Conservation (phyloP, 1,140 invertebrate genomes). For the Paraescarpia echinospica region DNA sequence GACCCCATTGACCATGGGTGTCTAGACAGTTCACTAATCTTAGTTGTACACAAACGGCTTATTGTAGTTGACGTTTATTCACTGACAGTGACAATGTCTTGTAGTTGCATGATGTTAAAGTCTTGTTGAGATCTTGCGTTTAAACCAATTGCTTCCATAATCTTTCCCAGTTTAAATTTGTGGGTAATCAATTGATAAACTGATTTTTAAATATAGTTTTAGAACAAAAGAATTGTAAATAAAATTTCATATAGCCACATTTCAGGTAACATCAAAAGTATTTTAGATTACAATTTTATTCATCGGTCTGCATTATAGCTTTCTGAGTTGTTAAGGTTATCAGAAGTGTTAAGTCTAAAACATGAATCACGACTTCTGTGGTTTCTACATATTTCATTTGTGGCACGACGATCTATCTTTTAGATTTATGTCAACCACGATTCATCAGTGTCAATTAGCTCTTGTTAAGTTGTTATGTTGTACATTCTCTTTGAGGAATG, state of each 20-base stretch:
- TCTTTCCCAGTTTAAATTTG: not conserved
- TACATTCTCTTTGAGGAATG: not conserved
- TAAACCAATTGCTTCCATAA: not conserved
- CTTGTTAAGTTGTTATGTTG: not conserved
- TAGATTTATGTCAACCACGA: not conserved
- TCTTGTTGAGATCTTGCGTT: no score
- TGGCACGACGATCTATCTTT: not conserved
- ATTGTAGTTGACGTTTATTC: not conserved
- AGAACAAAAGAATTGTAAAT: no score
- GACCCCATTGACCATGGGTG: not conserved
- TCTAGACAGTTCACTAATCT: not conserved
- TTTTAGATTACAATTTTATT: no score
- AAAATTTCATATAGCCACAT: no score
- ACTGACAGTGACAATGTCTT: not conserved
- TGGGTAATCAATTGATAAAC: not conserved
- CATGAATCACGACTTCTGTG: not conserved
- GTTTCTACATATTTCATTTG: not conserved
- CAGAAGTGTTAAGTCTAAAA: not conserved
- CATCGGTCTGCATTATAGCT: not conserved
- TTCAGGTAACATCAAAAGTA: no score
- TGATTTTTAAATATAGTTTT: no score
- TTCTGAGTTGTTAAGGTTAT: not conserved
- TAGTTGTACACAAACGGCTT: not conserved
- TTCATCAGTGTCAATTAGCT: not conserved
- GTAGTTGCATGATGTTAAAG: no score